Conservation (phyloP, 2,888 invertebrate genomes). For the Latrodectus elegans region DNA sequence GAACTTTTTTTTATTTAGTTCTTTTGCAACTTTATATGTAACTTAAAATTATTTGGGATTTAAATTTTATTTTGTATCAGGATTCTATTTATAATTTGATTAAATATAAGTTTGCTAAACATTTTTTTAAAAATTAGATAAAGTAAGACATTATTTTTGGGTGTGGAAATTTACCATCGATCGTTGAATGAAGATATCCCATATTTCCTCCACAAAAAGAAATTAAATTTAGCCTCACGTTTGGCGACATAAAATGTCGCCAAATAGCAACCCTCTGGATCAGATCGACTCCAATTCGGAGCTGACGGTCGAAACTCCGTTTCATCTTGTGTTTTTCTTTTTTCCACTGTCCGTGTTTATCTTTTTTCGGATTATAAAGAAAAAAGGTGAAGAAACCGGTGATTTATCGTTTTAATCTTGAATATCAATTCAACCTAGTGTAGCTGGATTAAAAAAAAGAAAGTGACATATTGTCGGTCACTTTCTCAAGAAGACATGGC, state of each 20-base stretch:
- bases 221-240: constrained; percentile 10
- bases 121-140: too few species aligned
- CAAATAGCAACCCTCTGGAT: constrained; percentile 31
- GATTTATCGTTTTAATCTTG: background rate
- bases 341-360: constrained; percentile 9
- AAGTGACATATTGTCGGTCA: constrained; percentile 49
- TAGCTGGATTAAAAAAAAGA: background rate
- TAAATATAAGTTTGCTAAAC: too few species aligned
- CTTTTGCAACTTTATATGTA: too few species aligned
- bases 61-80: too few species aligned
- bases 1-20: too few species aligned
- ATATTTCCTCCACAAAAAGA: too few species aligned
- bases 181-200: too few species aligned
- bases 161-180: too few species aligned
- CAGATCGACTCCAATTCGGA: constrained; percentile 29
- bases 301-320: constrained; percentile 49
- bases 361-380: constrained; percentile 16
- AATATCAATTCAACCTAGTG: too few species aligned
- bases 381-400: background rate
- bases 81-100: too few species aligned
- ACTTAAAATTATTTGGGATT: too few species aligned
- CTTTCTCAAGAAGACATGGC: constrained; percentile 32
- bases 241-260: constrained; percentile 23
- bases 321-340: constrained; percentile 21
- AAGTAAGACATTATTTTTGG: too few species aligned